These are phyloP conservation scores for Crotalus tigris DNA, from an alignment of 2,113 vertebrate genomes.

Conservation along the genomic window DNA sequence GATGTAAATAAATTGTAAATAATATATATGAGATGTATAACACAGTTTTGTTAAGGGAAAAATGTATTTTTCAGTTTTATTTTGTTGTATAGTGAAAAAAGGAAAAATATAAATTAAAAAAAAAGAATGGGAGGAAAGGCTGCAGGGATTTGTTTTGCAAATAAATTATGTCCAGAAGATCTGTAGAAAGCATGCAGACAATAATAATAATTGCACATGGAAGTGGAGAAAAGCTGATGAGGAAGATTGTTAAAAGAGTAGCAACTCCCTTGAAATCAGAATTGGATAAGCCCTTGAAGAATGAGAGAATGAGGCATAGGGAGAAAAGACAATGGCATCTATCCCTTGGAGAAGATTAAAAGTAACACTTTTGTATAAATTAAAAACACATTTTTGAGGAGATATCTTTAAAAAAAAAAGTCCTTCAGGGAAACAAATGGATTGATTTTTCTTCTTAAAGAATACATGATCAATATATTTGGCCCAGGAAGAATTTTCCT, in stretches of 20 bases:
- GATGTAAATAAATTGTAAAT: no score
- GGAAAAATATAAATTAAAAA: no score
- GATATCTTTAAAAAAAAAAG: not conserved
- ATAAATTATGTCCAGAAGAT: not conserved
- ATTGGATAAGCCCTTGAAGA: not conserved
- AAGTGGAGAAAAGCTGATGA: not conserved
- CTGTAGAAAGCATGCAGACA: not conserved
- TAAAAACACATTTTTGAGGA: not conserved
- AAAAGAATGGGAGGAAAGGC: not conserved
- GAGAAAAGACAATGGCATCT: not conserved
- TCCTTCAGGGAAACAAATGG: not conserved
- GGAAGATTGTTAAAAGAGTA: not conserved
- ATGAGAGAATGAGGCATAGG: not conserved
- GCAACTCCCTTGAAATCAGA: not conserved
- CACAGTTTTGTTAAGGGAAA: no score
- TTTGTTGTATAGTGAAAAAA: no score
- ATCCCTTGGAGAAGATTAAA: not conserved
- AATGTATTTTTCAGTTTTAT: no score
- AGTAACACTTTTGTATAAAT: not conserved
- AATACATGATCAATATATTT: not conserved
- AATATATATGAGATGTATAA: no score
- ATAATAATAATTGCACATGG: not conserved
- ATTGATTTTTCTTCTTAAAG: not conserved
- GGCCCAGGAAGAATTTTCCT: not conserved
- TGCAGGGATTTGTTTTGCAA: not conserved